These are phyloP conservation scores for Dendrocopos noguchii DNA, from an alignment of 2,113 vertebrate species.

Conservation along the genomic window DNA sequence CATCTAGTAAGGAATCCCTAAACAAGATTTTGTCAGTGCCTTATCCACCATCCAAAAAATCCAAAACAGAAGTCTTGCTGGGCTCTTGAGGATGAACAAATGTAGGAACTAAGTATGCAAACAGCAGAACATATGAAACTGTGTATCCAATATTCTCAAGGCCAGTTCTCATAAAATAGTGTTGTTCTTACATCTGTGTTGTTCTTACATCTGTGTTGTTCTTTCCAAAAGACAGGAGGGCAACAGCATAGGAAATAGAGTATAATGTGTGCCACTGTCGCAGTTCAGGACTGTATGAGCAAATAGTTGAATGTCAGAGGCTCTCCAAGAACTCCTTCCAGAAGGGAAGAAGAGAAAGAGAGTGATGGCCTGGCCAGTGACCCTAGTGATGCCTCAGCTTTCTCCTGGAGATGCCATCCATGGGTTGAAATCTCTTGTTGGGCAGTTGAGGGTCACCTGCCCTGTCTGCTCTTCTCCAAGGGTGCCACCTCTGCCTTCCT, in stretches of 20 bases:
- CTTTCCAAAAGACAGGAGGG: background rate
- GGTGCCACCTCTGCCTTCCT: too few species aligned
- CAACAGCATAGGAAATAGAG: background rate
- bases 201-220: background rate
- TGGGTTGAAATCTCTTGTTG: too few species aligned
- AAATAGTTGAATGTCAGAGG: too few species aligned
- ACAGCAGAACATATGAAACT: background rate
- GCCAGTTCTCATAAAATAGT: background rate
- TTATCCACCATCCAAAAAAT: background rate
- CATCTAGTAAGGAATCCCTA: background rate
- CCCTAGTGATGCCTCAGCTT: too few species aligned
- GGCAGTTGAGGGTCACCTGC: too few species aligned
- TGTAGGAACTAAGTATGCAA: background rate
- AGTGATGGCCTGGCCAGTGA: too few species aligned
- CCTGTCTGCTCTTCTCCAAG: too few species aligned
- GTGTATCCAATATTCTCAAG: background rate
- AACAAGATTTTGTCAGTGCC: background rate
- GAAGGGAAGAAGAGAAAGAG: too few species aligned
- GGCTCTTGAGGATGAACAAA: background rate
- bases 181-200: background rate
- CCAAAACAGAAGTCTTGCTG: background rate
- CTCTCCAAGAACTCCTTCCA: too few species aligned
- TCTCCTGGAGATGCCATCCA: too few species aligned
- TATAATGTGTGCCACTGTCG: background rate
- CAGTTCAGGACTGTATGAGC: background rate